Base-by-base conservation (phyloP, 2,113 vertebrate species). In the Cinclus cinclus region DNA sequence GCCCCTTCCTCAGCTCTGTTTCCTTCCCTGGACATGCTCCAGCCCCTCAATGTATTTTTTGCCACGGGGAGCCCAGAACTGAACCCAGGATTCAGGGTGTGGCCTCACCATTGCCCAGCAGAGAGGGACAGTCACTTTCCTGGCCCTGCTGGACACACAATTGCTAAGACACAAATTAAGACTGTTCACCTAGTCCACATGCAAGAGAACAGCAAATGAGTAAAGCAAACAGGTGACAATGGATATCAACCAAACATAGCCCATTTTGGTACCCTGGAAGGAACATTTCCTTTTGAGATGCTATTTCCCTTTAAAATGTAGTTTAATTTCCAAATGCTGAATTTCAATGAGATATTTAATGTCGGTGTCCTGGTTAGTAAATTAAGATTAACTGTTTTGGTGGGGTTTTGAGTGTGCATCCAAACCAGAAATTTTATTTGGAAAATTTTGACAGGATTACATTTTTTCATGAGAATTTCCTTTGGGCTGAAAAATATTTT, bases 1-100 rank as follows among this genome's bases (percentile, higher is more conserved):
- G 37, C 7, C 2, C 50, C 33, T 65, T 52, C 28, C 4, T 14
- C 44, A 65, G 28, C 23, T 46, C 39, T 0, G 0, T 21, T 52
- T 23, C 11, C 37, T 52, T n/a, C 52, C 4, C 65, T 78, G 44
- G 58, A 39, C 50, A 8, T 0, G 0, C 23, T 58, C 37, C 50
- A 71, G 19, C 11, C 30, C 13, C 13, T 71, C 28, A 39, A 9
- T 4, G 16, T 15, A 20, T 11, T 13, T 42, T 41, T 11, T 55
- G 14, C 15, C 14, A 10, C 19, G 62, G 62, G 30, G 2, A 11
- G 21, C 8, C 24, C 30, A 47, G 22, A 47, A 53, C 13, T 47
- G 39, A 41, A 12, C 20, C 5, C 39, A 41, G 41, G 30, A 47
- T 41, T 53, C 1, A 1, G 68, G 46, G 14, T 76, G 21, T 30